Conservation (phyloP, 2,797 vertebrate genomes). For the Lagocephalus sceleratus region DNA sequence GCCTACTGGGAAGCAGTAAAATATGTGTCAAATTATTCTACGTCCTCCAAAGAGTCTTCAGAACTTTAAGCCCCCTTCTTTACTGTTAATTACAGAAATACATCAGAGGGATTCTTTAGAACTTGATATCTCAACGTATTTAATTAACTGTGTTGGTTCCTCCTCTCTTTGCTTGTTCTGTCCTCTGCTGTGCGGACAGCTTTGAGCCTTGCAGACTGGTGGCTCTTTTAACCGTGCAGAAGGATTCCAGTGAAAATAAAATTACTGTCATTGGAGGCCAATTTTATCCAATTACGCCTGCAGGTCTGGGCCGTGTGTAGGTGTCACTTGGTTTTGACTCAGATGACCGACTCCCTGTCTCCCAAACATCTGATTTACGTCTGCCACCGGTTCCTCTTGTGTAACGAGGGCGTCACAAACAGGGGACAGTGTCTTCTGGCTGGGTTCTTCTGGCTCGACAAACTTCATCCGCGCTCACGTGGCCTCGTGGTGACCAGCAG, state of each 20-base stretch:
- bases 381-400: conserved; percentile 15
- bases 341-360: not conserved
- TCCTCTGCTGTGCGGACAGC: not conserved
- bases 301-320: conserved; percentile 6
- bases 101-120: too few species aligned
- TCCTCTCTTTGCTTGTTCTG: too few species aligned
- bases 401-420: conserved; percentile 30
- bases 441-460: conserved; percentile 21
- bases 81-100: too few species aligned
- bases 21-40: too few species aligned
- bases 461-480: conserved; percentile 36
- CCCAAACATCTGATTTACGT: conserved; percentile 33
- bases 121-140: too few species aligned
- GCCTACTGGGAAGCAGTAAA: conserved; percentile 1
- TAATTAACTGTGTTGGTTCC: too few species aligned
- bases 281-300: conserved; percentile 1
- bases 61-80: too few species aligned
- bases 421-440: conserved; percentile 2
- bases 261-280: conserved; percentile 10
- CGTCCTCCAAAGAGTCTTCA: too few species aligned
- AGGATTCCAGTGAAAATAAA: conserved; percentile 11
- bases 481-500: conserved; percentile 52
- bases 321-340: conserved; percentile 18
- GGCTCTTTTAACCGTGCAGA: not conserved
- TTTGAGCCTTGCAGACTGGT: not conserved